Evolutionary conservation across 2,888 invertebrate species (phyloP), one percentile per base, ranked within the genome.

Genomic region (Campaea margaritaria): DNA sequence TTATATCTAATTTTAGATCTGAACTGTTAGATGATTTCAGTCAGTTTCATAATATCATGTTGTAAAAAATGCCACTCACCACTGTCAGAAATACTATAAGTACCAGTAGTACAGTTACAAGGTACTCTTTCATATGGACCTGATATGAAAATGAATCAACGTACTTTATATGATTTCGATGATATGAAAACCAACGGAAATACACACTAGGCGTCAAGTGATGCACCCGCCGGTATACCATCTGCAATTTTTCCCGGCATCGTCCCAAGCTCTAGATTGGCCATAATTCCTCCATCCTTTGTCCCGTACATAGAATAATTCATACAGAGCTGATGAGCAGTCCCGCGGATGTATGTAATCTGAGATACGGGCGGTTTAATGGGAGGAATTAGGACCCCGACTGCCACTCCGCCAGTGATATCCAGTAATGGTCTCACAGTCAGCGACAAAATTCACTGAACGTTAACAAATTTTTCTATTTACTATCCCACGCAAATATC

Each of bases 311-410:
- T 50, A 60, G 60, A 65, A 65, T 67, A 68, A 68, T 67, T 69
- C 65, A 67, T 66, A 54, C 51, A 58, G 59, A 51, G 46, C 63
- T 69, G 64, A 70, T 69, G 68, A 70, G 65, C 63, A 62, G 75
- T 73, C 76, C 70, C 76, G 72, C 85, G 89, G 89, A 88, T 83
- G 86, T 82, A 62, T 70, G 82, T 86, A 86, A 89, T 89, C 86
- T 83, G 78, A 79, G 84, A 90, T 89, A 90, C 86, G 87, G 90
- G 86, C 77, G 74, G 73, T 75, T 79, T 83, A 88, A 88, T 87
- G 79, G 83, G 72, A 69, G 73, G 81, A 85, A 89, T 89, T 88
- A 87, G 67, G 64, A 82, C 68, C 73, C 54, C 54, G 49, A 53
- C 53, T 50, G 58, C 51, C 54, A 21, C 58, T 58, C 13, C 16